phyloP scores from a whole-genome alignment of 2,797 vertebrate genomes.

The Hylomyscus alleni region DNA sequence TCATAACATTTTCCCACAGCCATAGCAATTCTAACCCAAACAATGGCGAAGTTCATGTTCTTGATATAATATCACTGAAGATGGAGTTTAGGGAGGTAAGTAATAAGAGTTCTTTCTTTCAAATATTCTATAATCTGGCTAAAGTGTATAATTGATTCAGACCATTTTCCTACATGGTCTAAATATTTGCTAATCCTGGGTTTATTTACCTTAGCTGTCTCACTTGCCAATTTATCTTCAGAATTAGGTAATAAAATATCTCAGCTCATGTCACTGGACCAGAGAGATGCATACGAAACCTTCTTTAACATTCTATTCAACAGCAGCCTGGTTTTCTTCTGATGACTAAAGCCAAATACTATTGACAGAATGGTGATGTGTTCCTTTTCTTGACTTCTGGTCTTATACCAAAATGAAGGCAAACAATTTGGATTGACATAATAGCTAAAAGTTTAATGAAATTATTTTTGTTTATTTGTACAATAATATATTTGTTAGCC shows the following conservation, averaged over 20 bases:
- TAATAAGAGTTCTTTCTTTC: background rate
- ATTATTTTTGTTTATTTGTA: background rate
- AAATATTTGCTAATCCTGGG: background rate
- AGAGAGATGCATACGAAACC: background rate
- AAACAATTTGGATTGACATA: background rate
- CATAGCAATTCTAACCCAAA: background rate
- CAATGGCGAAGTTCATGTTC: background rate
- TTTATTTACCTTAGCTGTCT: background rate
- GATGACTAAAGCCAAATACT: background rate
- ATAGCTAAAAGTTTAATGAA: background rate
- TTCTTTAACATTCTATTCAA: background rate
- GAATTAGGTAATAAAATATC: background rate
- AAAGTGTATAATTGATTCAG: background rate
- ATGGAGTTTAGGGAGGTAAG: background rate
- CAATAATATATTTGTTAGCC: background rate
- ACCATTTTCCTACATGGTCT: background rate
- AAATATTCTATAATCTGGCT: background rate
- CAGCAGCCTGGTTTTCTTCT: background rate
- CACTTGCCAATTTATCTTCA: background rate
- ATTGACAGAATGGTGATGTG: background rate
- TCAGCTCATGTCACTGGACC: background rate
- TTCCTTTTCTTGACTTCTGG: background rate
- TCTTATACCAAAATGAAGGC: background rate
- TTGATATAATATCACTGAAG: background rate
- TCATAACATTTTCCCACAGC: background rate